Evolutionary conservation across 2,113 vertebrate genomes (phyloP).

Genomic region (Oncorhynchus masou): DNA sequence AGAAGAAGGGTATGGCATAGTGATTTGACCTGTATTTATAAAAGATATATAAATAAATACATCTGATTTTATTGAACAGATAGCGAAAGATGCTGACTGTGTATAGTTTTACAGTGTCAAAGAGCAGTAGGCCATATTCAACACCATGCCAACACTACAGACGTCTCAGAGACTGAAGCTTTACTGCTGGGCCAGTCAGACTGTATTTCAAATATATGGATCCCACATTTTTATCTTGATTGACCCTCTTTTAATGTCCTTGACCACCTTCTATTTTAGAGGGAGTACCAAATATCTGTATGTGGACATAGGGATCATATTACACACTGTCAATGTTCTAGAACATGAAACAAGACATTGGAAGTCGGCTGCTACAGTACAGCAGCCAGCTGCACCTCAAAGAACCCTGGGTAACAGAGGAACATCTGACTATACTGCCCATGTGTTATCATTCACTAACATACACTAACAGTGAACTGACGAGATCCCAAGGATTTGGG

Average conservation of each 20-base stretch:
- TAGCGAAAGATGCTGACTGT: too few species aligned
- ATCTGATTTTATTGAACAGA: too few species aligned
- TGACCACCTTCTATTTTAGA: background rate
- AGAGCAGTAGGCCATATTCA: too few species aligned
- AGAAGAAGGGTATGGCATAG: too few species aligned
- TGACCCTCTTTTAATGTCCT: background rate
- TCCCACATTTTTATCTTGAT: background rate
- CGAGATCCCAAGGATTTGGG: too few species aligned
- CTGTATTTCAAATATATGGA: background rate
- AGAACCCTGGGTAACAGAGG: background rate
- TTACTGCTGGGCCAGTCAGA: too few species aligned
- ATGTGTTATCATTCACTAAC: background rate
- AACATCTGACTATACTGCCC: background rate
- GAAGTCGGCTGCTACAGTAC: background rate
- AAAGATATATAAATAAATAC: too few species aligned
- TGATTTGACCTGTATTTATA: too few species aligned
- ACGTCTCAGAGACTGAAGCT: too few species aligned
- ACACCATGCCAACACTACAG: too few species aligned
- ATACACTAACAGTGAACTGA: too few species aligned
- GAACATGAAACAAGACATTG: conserved; percentile 4
- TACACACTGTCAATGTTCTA: background rate
- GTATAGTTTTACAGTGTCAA: too few species aligned
- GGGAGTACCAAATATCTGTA: background rate
- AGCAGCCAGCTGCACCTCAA: conserved; percentile 18
- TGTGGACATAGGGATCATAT: background rate